Conservation (phyloP, 1,140 invertebrate species). For the Conus ventricosus region DNA sequence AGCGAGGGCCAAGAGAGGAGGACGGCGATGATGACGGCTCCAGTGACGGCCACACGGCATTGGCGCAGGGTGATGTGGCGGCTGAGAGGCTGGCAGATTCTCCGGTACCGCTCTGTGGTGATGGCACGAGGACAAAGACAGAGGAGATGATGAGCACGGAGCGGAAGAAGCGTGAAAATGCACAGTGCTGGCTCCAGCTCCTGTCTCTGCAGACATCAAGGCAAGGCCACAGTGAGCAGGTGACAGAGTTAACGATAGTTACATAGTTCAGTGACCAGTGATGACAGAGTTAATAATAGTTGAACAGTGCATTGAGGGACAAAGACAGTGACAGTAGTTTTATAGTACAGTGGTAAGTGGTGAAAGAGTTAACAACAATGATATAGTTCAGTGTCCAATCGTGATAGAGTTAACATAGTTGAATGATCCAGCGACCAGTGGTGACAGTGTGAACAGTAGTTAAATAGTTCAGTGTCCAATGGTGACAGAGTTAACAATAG, state of each 20-base stretch:
- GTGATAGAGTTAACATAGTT: too few relatives aligned
- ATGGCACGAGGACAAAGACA: slow-evolving; percentile 53
- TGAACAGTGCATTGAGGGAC: too few relatives aligned
- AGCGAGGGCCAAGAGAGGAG: slow-evolving; percentile 49
- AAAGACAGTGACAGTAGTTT: too few relatives aligned
- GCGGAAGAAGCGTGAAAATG: slow-evolving; percentile 50
- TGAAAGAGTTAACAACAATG: too few relatives aligned
- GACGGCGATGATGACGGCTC: slow-evolving; percentile 40
- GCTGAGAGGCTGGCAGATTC: slow-evolving; percentile 47
- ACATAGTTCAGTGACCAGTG: too few relatives aligned
- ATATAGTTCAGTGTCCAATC: too few relatives aligned
- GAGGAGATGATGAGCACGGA: slow-evolving; percentile 44
- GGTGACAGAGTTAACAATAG: too few relatives aligned
- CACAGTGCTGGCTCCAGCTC: slow-evolving; percentile 40
- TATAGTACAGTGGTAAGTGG: too few relatives aligned
- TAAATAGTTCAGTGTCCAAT: too few relatives aligned
- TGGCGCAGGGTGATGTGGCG: slow-evolving; percentile 43
- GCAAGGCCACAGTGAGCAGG: neutral
- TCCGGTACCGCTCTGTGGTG: slow-evolving; percentile 51
- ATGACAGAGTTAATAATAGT: too few relatives aligned
- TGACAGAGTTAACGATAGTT: neutral
- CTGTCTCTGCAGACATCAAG: neutral
- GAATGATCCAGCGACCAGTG: too few relatives aligned
- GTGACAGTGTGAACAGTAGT: too few relatives aligned
- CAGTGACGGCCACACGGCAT: slow-evolving; percentile 36